A percentile compares a stretch with the other conserved stretches of the same genome.
These are phyloP conservation scores for Arvicanthis niloticus DNA, from an alignment of 2,113 vertebrate species.

Conservation along the genomic window DNA sequence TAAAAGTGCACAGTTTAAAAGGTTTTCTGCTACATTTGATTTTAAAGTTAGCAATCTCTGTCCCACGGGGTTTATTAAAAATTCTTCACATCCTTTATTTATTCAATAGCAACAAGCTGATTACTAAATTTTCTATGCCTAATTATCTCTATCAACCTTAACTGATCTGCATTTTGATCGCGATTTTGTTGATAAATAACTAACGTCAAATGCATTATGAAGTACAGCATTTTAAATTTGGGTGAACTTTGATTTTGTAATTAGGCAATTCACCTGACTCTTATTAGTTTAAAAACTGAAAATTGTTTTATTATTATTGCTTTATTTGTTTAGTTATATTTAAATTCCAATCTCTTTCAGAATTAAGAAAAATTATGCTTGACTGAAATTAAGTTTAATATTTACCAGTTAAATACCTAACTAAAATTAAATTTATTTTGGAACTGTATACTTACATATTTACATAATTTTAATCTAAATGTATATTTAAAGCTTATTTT, in stretches of 20 bases:
- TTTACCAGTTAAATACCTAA: constrained; percentile 7
- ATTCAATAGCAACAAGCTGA: constrained; percentile 58
- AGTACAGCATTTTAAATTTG: constrained; percentile 64
- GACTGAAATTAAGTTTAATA: constrained; percentile 14
- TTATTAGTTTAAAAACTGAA: constrained; percentile 69
- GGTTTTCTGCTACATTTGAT: background rate
- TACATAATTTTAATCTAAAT: background rate
- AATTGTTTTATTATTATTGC: constrained; percentile 44
- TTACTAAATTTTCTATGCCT: constrained; percentile 63
- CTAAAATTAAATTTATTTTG: constrained; percentile 7
- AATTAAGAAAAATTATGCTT: background rate
- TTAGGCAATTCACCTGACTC: constrained; percentile 58
- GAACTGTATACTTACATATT: background rate
- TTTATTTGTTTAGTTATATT: constrained; percentile 60
- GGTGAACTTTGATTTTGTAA: constrained; percentile 73
- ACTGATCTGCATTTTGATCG: constrained; percentile 69
- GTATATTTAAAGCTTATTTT: background rate
- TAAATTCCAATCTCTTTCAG: constrained; percentile 56
- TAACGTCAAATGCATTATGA: constrained; percentile 48
- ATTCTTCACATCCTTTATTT: constrained; percentile 47
- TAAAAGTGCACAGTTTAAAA: background rate
- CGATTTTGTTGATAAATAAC: constrained; percentile 67
- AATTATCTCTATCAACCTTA: constrained; percentile 66
- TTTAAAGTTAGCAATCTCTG: constrained; percentile 61
- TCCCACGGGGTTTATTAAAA: constrained; percentile 62